phyloP scores from a whole-genome alignment of 1,140 invertebrate species.

The Leptestheria dahalacensis region DNA sequence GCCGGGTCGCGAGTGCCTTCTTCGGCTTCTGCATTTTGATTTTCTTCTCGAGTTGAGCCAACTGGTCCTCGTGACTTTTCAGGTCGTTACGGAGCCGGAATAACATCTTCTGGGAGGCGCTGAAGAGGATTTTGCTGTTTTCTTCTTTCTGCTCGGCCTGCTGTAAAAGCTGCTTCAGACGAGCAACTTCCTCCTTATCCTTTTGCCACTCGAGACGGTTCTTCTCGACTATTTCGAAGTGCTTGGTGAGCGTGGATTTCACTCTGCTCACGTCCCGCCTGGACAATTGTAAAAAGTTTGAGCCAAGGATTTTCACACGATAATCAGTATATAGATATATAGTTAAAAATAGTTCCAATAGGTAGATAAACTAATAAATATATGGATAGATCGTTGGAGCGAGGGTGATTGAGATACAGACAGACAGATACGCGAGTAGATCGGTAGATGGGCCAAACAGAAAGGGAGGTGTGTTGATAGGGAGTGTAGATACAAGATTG shows the following conservation, averaged over 20 bases:
- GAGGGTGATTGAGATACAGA: neutral
- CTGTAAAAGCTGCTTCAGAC: neutral
- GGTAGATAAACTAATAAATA: neutral
- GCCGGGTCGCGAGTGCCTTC: neutral
- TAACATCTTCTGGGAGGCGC: neutral
- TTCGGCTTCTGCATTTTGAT: neutral
- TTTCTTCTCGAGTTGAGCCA: neutral
- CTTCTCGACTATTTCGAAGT: neutral
- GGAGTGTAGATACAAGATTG: too few relatives aligned
- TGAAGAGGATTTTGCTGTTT: neutral
- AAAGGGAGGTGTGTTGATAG: neutral
- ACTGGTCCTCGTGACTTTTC: neutral
- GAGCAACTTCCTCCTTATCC: neutral
- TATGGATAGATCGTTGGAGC: neutral
- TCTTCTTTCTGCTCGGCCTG: neutral
- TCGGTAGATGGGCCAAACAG: neutral
- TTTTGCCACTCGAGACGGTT: conserved; percentile 1
- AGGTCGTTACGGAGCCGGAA: neutral
- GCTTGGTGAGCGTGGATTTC: neutral
- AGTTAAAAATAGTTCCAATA: neutral
- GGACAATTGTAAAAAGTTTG: neutral
- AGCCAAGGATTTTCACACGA: too few relatives aligned
- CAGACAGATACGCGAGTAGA: too few relatives aligned
- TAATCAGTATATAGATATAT: too few relatives aligned
- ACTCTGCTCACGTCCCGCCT: neutral